Base-by-base conservation (phyloP, 2,888 invertebrate species). In the Pterostichus madidus region DNA sequence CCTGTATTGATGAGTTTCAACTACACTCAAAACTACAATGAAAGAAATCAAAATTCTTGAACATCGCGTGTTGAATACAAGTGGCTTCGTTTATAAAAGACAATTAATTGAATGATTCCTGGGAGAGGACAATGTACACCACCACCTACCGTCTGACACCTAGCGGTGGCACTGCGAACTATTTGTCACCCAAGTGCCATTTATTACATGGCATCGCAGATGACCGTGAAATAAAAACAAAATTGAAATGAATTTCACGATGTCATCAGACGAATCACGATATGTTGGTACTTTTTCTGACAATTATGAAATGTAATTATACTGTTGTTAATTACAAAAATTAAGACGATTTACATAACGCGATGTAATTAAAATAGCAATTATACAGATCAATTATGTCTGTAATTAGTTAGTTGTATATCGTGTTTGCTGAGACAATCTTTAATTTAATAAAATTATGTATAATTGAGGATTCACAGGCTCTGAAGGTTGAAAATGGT, bases 271-370 rank as follows among this genome's bases (percentile, higher is more conserved):
- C 75, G 75, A 32, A 75, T 75, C 75, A 75, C 75, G 75, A 75
- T 13, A 75, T 75, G 71, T 71, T 32, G 6, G 32, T 75, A 32
- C n/a, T 52, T 75, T 75, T 75, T 75, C 75, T 31, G 35, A 53
- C 56, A 53, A 77, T 77, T 77, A 77, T 56, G 53, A 77, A 77
- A 56, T 77, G 32, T 75, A 77, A 77, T 77, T 56, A 77, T 35
- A 35, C 13, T 13, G 32, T 53, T 39, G 77, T 64, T 79, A 79
- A 79, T 79, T 79, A 79, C 68, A 68, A 79, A 79, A 79, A 79
- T 79, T 79, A 79, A 68, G 46, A 52, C 79, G 44, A 79, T 79
- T 79, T 79, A 79, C 79, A 79, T 79, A 79, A 79, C 79, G 77
- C 56, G 53, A 77, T 35, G 56, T 56, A 77, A 79, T 79, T 68